Conservation (phyloP, 2,113 vertebrate species). For the Xenus cinereus region DNA sequence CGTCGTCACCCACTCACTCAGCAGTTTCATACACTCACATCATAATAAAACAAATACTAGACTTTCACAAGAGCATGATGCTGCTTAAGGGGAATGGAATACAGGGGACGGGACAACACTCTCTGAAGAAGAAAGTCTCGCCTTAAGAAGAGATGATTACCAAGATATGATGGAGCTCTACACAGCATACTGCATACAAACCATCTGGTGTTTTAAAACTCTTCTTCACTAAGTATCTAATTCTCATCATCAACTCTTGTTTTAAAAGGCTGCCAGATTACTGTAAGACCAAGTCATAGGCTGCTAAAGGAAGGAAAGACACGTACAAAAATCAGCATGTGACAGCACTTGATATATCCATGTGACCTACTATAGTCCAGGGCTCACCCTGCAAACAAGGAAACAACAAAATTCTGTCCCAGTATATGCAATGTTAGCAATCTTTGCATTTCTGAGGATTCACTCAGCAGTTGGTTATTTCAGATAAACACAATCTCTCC, state of each 20-base stretch:
- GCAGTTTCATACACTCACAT: not conserved
- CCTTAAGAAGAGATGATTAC: not conserved
- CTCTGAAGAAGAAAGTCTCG: not conserved
- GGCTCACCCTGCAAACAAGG: not conserved
- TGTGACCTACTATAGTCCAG: not conserved
- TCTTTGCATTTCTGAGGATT: not conserved
- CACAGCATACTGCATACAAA: not conserved
- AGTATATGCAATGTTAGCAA: not conserved
- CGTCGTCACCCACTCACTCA: not conserved
- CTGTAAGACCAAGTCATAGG: not conserved
- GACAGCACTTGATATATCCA: not conserved
- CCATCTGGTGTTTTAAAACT: not conserved
- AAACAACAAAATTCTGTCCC: not conserved
- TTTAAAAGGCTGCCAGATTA: not conserved
- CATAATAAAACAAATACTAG: not conserved
- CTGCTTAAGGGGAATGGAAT: not conserved
- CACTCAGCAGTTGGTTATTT: not conserved
- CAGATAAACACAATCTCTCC: not conserved
- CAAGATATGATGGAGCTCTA: not conserved
- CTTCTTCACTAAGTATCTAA: not conserved
- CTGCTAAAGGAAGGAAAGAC: not conserved
- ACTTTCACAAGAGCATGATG: not conserved
- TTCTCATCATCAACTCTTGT: not conserved
- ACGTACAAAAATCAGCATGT: not conserved
- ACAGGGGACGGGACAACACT: not conserved